A percentile compares a stretch with the other conserved stretches of the same genome.
Conservation (phyloP, 2,888 invertebrate genomes). For the Electrophaes corylata region DNA sequence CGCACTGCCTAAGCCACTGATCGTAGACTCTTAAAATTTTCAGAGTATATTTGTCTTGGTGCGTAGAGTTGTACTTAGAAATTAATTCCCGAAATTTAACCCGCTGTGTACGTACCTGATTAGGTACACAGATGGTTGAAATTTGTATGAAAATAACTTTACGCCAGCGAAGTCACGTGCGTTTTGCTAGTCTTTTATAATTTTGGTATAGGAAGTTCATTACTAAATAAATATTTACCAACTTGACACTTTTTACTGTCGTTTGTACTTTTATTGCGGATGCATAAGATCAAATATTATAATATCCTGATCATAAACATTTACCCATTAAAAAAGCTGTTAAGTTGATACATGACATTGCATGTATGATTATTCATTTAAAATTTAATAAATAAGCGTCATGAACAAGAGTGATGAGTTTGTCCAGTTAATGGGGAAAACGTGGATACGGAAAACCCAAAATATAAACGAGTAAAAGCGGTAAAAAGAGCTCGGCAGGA, state of each 20-base stretch:
- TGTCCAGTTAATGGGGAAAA: neutral
- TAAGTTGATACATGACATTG: constrained; percentile 2
- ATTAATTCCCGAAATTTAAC: too few relatives aligned
- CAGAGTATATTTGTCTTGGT: too few relatives aligned
- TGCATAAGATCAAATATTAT: constrained; percentile 3
- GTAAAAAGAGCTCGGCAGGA: neutral
- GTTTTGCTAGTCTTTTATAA: too few relatives aligned
- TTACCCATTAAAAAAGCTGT: constrained; percentile 8
- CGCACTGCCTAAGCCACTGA: too few relatives aligned
- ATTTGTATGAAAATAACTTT: too few relatives aligned
- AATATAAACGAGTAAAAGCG: neutral
- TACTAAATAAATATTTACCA: too few relatives aligned
- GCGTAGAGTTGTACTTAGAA: too few relatives aligned
- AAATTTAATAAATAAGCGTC: neutral
- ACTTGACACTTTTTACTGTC: neutral
- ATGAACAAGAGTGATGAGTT: neutral
- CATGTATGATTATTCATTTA: neutral
- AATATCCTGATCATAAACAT: constrained; percentile 1
- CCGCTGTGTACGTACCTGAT: too few relatives aligned
- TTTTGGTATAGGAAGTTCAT: too few relatives aligned
- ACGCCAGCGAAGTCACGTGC: too few relatives aligned
- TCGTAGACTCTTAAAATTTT: too few relatives aligned
- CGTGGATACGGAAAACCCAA: neutral
- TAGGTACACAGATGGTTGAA: too few relatives aligned
- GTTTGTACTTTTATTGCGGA: neutral